Percentiles rank a stretch among this genome's conserved stretches.
Conservation (phyloP, 2,888 invertebrate species). For the Dexiosoma caninum region DNA sequence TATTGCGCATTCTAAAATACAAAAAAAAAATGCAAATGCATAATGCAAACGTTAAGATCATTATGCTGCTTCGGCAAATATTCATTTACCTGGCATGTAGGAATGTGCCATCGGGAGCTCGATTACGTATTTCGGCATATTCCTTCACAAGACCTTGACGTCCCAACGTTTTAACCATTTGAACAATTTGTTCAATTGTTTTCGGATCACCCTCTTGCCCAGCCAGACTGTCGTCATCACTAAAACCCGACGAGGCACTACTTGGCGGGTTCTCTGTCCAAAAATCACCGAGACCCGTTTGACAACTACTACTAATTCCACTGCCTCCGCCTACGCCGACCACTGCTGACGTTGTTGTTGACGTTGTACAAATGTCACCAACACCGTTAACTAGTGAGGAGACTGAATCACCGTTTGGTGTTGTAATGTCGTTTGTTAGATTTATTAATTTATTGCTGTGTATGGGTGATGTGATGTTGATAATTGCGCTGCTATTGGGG, state of each 20-base stretch:
- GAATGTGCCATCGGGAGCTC: slow-evolving; percentile 92
- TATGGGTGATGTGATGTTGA: slow-evolving; percentile 53
- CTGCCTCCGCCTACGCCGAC: slow-evolving; percentile 68
- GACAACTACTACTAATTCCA: slow-evolving; percentile 71
- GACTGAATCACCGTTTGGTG: slow-evolving; percentile 54
- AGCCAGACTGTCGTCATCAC: slow-evolving; percentile 92
- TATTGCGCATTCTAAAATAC: slow-evolving; percentile 80
- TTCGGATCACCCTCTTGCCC: slow-evolving; percentile 84
- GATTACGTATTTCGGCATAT: slow-evolving; percentile 91
- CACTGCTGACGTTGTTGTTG: slow-evolving; percentile 6
- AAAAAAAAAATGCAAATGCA: background rate
- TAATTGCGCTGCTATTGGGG: slow-evolving; percentile 22
- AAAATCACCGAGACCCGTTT: slow-evolving; percentile 73
- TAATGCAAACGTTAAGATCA: background rate
- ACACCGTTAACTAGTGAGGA: slow-evolving; percentile 53
- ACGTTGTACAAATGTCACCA: slow-evolving; percentile 45
- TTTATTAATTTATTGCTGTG: slow-evolving; percentile 57
- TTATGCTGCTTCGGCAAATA: background rate
- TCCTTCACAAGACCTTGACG: slow-evolving; percentile 90
- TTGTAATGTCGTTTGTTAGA: slow-evolving; percentile 45
- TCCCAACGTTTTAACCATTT: slow-evolving; percentile 84
- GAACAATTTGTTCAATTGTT: slow-evolving; percentile 82
- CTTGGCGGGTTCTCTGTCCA: slow-evolving; percentile 83
- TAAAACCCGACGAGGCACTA: slow-evolving; percentile 89
- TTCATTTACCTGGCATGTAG: slow-evolving; percentile 87